Percentiles rank a stretch among this genome's conserved stretches.
Conservation (phyloP, 1,140 invertebrate genomes). For the Calephelis virginiensis region DNA sequence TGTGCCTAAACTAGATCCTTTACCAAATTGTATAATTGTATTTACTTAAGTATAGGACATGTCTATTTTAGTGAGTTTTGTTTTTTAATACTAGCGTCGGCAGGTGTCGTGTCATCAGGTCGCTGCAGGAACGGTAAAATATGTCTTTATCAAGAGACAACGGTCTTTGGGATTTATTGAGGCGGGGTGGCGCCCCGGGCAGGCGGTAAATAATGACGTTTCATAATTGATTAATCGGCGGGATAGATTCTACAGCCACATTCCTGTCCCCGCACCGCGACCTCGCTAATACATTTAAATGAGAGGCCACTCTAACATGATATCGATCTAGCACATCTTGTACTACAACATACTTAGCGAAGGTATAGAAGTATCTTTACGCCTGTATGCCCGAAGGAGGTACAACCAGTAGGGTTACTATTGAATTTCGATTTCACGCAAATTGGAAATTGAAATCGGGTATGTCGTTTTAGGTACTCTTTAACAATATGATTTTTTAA, state of each 20-base stretch:
- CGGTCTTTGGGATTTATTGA: conserved; percentile 28
- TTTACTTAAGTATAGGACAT: neutral
- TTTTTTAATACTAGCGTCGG: neutral
- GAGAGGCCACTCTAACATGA: conserved; percentile 35
- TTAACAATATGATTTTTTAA: too few species aligned
- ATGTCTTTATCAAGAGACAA: conserved; percentile 48
- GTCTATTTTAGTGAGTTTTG: neutral
- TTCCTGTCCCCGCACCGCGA: conserved; percentile 29
- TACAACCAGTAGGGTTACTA: too few species aligned
- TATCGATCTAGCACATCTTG: conserved; percentile 27
- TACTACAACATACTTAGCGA: neutral
- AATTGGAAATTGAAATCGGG: too few species aligned
- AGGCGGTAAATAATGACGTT: conserved; percentile 60
- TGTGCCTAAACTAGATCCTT: too few species aligned
- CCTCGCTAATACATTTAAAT: conserved; percentile 62
- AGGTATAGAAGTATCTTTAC: too few species aligned
- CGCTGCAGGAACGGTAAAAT: conserved; percentile 21
- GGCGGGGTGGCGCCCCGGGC: conserved; percentile 33
- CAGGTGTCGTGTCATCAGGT: conserved; percentile 14
- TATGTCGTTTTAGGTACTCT: too few species aligned
- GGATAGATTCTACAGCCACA: conserved; percentile 46
- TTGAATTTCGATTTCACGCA: too few species aligned
- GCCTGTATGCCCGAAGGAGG: too few species aligned
- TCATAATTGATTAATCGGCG: conserved; percentile 64
- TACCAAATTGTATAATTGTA: too few species aligned